Evolutionary conservation across 1,140 invertebrate genomes (phyloP).

Genomic region (Aphidius ervi): DNA sequence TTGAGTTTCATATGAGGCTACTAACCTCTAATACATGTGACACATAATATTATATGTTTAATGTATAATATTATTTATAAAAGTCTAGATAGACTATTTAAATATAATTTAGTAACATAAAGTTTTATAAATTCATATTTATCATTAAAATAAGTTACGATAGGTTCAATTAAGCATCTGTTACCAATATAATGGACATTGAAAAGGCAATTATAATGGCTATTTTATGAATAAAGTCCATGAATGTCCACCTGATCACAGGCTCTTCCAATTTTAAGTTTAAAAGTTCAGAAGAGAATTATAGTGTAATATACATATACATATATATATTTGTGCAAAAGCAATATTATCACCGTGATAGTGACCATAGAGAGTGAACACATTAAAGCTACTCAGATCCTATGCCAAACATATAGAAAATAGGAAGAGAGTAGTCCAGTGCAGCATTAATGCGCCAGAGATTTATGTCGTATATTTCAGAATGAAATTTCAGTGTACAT

Average conservation of each 20-base stretch:
- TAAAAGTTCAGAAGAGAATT: too few relatives aligned
- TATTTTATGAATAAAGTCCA: neutral
- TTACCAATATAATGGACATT: neutral
- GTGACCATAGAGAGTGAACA: conserved; percentile 3
- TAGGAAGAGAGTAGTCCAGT: too few relatives aligned
- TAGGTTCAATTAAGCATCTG: neutral
- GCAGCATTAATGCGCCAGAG: conserved; percentile 25
- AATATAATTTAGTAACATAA: too few relatives aligned
- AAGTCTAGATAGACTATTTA: too few relatives aligned
- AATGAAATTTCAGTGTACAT: conserved; percentile 29
- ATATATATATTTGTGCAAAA: neutral
- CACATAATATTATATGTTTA: too few relatives aligned
- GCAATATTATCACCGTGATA: neutral
- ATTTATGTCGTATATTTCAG: conserved; percentile 27
- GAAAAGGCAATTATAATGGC: neutral
- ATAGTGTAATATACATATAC: too few relatives aligned
- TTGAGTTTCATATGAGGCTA: too few relatives aligned
- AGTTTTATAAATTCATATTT: too few relatives aligned
- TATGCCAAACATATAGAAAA: neutral
- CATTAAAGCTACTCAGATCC: conserved; percentile 12
- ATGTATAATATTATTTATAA: too few relatives aligned
- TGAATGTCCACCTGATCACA: neutral
- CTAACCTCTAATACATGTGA: too few relatives aligned
- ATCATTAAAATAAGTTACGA: neutral
- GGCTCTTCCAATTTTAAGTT: too few relatives aligned